phyloP scores from a whole-genome alignment of 1,140 invertebrate genomes.

The Drosophila parabipectinata region DNA sequence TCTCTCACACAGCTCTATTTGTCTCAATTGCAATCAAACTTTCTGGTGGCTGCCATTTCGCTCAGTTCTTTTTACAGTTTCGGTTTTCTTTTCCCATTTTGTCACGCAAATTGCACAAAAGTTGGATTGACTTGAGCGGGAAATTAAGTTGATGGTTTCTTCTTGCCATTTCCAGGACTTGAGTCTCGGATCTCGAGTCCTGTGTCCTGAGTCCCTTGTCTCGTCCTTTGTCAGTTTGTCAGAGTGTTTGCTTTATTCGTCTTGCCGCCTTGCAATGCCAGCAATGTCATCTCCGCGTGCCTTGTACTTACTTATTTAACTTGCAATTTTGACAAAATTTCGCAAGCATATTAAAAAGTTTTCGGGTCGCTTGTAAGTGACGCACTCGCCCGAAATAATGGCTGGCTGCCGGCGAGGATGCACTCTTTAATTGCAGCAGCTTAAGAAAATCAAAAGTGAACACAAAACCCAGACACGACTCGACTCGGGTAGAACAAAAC shows the following conservation, averaged over 20 bases:
- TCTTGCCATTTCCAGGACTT: constrained; percentile 21
- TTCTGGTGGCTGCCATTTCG: constrained; percentile 41
- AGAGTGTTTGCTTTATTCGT: constrained; percentile 48
- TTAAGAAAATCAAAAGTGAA: constrained; percentile 59
- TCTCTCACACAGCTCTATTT: constrained; percentile 43
- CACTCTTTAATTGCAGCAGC: constrained; percentile 49
- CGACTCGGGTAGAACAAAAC: not conserved
- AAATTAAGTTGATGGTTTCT: constrained; percentile 76
- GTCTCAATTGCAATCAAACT: constrained; percentile 79
- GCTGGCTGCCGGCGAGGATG: constrained; percentile 34
- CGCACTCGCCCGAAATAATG: constrained; percentile 63
- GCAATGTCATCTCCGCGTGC: constrained; percentile 30
- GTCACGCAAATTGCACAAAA: constrained; percentile 76
- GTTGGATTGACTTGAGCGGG: constrained; percentile 76
- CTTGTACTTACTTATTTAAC: constrained; percentile 65
- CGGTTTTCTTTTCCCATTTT: constrained; percentile 39
- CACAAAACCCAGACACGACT: constrained; percentile 33
- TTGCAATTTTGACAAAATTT: constrained; percentile 57
- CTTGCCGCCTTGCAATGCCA: constrained; percentile 15
- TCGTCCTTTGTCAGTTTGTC: constrained; percentile 38
- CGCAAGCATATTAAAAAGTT: constrained; percentile 69
- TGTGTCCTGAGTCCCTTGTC: constrained; percentile 1
- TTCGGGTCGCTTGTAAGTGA: constrained; percentile 46
- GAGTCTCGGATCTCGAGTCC: not conserved
- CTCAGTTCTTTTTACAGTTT: constrained; percentile 21